Conservation (phyloP, 2,113 vertebrate genomes). For the Callorhinus ursinus region DNA sequence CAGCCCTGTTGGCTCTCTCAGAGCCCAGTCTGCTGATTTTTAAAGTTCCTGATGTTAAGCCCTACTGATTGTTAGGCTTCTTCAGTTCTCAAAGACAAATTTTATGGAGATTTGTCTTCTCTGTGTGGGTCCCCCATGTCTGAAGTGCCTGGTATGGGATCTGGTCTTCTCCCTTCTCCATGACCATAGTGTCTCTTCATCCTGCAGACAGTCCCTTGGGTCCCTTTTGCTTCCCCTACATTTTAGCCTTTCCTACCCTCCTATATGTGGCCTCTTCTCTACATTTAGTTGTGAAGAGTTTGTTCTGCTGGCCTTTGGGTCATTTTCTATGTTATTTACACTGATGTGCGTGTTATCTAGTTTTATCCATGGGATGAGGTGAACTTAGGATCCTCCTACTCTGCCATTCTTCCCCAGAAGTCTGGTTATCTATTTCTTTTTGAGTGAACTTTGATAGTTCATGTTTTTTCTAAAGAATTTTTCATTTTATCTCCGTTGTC, state of each 20-base stretch:
- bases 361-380: not conserved
- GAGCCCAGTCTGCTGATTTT: not conserved
- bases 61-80: not conserved
- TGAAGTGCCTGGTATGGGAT: not conserved
- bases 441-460: not conserved
- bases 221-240: not conserved
- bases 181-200: not conserved
- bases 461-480: not conserved
- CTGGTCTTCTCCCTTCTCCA: not conserved
- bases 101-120: not conserved
- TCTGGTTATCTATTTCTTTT: not conserved
- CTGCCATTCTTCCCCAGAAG: not conserved
- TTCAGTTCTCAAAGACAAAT: not conserved
- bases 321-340: not conserved
- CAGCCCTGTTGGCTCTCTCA: not conserved
- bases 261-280: not conserved
- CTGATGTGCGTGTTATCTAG: not conserved
- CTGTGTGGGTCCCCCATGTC: not conserved
- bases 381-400: not conserved
- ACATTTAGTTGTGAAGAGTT: not conserved
- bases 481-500: not conserved
- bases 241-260: not conserved
- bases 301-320: not conserved
- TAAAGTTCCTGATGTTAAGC: not conserved
- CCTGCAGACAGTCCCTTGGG: not conserved